Base-by-base conservation (phyloP, 1,140 invertebrate genomes). In the Hyles vespertilio region DNA sequence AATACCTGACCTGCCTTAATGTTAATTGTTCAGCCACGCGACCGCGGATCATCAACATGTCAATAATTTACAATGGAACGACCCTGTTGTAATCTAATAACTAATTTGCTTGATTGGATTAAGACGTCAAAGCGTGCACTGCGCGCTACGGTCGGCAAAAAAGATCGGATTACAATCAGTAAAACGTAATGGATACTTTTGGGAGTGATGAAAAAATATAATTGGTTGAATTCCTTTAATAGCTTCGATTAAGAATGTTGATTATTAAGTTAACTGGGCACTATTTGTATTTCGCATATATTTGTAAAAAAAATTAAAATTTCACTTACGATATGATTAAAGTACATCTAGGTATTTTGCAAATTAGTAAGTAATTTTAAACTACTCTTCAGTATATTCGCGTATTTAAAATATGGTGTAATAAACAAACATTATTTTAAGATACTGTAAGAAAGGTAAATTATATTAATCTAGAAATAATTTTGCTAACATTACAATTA, bases 41-140 rank as follows among this genome's bases (percentile, higher is more conserved):
- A 61, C 60, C 52, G 59, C 66, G 51, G 70, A 63, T 57, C 62
- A 74, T 69, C 51, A 67, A 72, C 76, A 69, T 64, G 63, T 69
- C 56, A 69, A 76, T 79, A 83, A 79, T 72, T 82, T 74, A 74
- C 67, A 56, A 11, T 56, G 59, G 69, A 66, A 79, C 68, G 69
- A 73, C 60, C 61, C 12, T 61, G 67, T 71, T 69, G 74, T 76
- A 78, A 81, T 70, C 58, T 69, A 74, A 84, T 79, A 82, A 79
- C 71, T 77, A 81, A 84, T 84, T 79, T 79, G 60, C 61, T 64
- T 82, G 83, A 84, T 84, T 81, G 73, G 80, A 87, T 84, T 86
- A 82, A 84, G 83, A 84, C 77, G 77, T 87, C 80, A 86, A 80
- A 80, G 73, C 69, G 66, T 65, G 72, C 61, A 58, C 59, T 58